Evolutionary conservation across 2,797 vertebrate genomes (phyloP).

Genomic region (Pyrocephalus nanus): DNA sequence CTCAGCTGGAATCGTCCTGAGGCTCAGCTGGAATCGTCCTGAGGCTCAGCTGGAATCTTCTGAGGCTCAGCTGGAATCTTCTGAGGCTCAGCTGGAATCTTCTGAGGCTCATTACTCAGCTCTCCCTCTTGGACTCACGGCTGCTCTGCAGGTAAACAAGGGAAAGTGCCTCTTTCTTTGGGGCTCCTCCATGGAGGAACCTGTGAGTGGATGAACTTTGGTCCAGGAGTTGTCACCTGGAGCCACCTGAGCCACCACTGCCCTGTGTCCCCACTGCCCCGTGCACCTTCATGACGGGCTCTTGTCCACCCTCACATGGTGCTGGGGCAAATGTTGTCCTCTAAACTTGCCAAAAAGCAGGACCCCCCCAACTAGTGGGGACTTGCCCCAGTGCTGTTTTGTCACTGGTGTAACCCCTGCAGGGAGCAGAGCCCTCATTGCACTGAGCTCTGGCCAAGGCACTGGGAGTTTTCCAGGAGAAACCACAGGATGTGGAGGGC

Average conservation of each 20-base stretch:
- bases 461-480: not conserved
- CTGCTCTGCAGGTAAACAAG: not conserved
- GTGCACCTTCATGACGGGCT: not conserved
- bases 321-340: not conserved
- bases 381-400: not conserved
- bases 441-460: not conserved
- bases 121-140: not conserved
- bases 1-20: not conserved
- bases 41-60: not conserved
- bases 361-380: accelerated
- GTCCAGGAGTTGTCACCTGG: not conserved
- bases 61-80: too few species aligned
- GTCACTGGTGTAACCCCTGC: accelerated
- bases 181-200: not conserved
- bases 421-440: not conserved
- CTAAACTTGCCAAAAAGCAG: not conserved
- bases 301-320: accelerated
- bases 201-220: not conserved
- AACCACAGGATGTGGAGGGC: accelerated
- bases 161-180: not conserved
- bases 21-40: not conserved
- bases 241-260: not conserved
- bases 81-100: not conserved
- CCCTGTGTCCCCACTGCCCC: accelerated
- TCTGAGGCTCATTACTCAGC: not conserved